These are phyloP conservation scores for Yponomeuta cagnagella DNA, from an alignment of 2,888 invertebrate genomes.

Conservation along the genomic window DNA sequence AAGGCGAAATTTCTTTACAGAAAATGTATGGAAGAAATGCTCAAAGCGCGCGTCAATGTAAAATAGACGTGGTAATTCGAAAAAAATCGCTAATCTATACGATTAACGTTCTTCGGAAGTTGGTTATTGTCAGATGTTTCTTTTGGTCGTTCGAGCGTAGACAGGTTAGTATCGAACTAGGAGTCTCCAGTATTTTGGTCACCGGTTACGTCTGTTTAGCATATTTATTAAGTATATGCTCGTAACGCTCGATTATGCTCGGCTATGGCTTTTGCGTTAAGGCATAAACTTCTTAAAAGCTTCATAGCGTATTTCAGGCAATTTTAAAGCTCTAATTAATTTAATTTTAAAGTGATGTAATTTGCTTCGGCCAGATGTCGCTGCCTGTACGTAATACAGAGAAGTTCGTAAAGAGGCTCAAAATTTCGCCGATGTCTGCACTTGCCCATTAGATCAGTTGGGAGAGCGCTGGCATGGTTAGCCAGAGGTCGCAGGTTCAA, in stretches of 20 bases:
- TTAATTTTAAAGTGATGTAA: too few species aligned
- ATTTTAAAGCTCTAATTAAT: too few species aligned
- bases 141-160: background rate
- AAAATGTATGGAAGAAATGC: background rate
- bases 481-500: too few species aligned
- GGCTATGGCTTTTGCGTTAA: constrained; percentile 1
- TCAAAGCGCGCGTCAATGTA: background rate
- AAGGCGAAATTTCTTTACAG: background rate
- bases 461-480: too few species aligned
- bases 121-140: background rate
- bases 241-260: constrained; percentile 3
- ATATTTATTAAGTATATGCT: constrained; percentile 3
- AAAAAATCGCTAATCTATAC: constrained; percentile 6
- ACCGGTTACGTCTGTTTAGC: background rate
- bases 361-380: too few species aligned
- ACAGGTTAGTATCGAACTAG: background rate
- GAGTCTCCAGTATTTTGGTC: background rate
- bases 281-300: background rate
- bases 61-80: background rate
- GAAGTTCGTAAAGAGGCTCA: too few species aligned
- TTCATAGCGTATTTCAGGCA: too few species aligned
- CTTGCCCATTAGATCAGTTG: too few species aligned
- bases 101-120: constrained; percentile 2
- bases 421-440: too few species aligned
- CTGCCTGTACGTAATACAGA: too few species aligned